Evolutionary conservation across 1,140 invertebrate genomes (phyloP), one percentile per base, ranked within the genome.

Genomic region (Bactericera cockerelli): DNA sequence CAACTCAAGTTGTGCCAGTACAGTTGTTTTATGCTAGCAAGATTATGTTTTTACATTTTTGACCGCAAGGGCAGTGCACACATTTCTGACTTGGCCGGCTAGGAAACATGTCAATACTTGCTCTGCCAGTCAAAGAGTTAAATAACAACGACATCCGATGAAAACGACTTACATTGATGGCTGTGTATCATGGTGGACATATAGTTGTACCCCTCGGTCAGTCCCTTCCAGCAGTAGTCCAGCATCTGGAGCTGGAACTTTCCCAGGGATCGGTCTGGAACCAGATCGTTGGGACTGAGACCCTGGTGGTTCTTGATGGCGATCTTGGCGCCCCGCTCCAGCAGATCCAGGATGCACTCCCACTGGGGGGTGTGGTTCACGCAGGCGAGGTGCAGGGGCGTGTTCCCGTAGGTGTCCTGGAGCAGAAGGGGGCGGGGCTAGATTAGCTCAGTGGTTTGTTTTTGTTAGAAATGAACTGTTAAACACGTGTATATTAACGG

Each of bases 381-480:
- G 16, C 75, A 72, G 28, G 74, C 75, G 26, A 80, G 64, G 65
- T 80, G 79, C 1, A 80, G 70, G 0, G 78, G 77, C 2, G 78
- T 78, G 65, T 76, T 76, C 14, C 78, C 78, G 31, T 75, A 65
- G 4, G 63, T 62, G 62, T 81, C 79, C 62, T 73, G 67, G 8
- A 74, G 69, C 28, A 31, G 28, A 31, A 4, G 28, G 28, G 28
- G 13, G n/a, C n/a, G n/a, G n/a, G n/a, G n/a, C n/a, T n/a, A n/a
- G n/a, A n/a, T n/a, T n/a, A n/a, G n/a, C n/a, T n/a, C n/a, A n/a
- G n/a, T n/a, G n/a, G n/a, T n/a, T n/a, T n/a, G n/a, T n/a, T n/a
- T n/a, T n/a, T n/a, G n/a, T n/a, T n/a, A n/a, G n/a, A n/a, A n/a
- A n/a, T n/a, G n/a, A n/a, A n/a, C n/a, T n/a, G n/a, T n/a, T n/a